Percentiles rank a stretch among this genome's conserved stretches.
phyloP scores from a whole-genome alignment of 2,113 vertebrate genomes.

The Vidua macroura region DNA sequence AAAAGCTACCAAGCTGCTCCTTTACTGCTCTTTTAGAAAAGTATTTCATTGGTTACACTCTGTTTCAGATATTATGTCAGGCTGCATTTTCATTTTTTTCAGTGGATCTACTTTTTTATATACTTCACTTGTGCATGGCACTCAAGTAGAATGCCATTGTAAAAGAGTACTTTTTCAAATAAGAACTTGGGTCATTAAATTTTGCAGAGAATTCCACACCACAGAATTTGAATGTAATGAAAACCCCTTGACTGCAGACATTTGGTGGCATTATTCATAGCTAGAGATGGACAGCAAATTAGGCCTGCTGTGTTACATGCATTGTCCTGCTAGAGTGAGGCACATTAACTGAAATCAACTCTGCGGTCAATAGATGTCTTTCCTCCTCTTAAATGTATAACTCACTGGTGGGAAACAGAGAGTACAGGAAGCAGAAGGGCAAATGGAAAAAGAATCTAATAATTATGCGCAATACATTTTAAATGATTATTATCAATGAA shows the following conservation, averaged over 20 bases:
- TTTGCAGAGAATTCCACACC: neutral
- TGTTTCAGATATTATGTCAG: neutral
- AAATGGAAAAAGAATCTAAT: neutral
- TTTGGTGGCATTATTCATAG: neutral
- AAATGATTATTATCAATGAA: neutral
- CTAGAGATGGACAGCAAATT: neutral
- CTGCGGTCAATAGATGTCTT: neutral
- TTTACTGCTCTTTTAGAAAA: neutral
- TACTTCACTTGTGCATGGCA: neutral
- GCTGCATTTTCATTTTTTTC: neutral
- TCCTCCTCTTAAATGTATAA: neutral
- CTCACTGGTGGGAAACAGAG: neutral
- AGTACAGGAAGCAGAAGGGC: neutral
- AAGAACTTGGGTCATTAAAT: neutral
- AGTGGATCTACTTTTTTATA: neutral
- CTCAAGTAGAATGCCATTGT: neutral
- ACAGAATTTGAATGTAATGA: neutral
- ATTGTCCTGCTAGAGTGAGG: conserved; percentile 8
- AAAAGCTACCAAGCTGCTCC: neutral
- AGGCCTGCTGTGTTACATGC: conserved; percentile 16
- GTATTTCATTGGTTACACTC: neutral
- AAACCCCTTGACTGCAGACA: neutral
- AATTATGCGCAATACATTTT: neutral
- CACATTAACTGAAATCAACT: conserved; percentile 12
- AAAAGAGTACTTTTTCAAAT: neutral